These are phyloP conservation scores for Ylistrum balloti DNA, from an alignment of 1,140 invertebrate genomes.

Conservation along the genomic window DNA sequence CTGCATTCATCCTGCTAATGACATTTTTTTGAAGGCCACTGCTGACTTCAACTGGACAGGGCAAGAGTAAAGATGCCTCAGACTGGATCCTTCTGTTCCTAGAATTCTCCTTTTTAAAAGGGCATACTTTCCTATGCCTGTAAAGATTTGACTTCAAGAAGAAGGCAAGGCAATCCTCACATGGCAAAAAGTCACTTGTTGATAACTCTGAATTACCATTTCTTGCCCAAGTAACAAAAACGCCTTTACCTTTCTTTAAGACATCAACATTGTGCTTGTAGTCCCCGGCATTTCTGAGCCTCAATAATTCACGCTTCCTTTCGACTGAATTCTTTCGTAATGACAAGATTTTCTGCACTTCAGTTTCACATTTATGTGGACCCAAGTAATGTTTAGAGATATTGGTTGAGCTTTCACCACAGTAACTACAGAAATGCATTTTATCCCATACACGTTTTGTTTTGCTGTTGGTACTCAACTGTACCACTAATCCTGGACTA, in stretches of 20 bases:
- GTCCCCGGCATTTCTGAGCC: conserved; percentile 41
- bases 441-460: conserved; percentile 59
- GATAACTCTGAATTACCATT: background rate
- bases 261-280: conserved; percentile 53
- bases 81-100: no score
- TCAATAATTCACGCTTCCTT: conserved; percentile 42
- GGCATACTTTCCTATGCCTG: no score
- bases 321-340: conserved; percentile 45
- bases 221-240: conserved; percentile 49
- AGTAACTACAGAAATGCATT: conserved; percentile 57
- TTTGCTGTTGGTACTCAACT: conserved; percentile 23
- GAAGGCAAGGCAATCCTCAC: conserved; percentile 61
- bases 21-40: no score
- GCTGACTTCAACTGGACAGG: no score
- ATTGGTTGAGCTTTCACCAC: conserved; percentile 55
- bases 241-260: conserved; percentile 55
- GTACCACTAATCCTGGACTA: no score
- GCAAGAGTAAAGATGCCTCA: no score
- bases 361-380: conserved; percentile 49
- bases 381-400: conserved; percentile 54
- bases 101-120: no score
- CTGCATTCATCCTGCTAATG: no score
- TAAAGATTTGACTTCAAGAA: no score
- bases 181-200: conserved; percentile 56
- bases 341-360: conserved; percentile 47